phyloP scores from a whole-genome alignment of 2,888 invertebrate species.

The Mechanitis messenoides region DNA sequence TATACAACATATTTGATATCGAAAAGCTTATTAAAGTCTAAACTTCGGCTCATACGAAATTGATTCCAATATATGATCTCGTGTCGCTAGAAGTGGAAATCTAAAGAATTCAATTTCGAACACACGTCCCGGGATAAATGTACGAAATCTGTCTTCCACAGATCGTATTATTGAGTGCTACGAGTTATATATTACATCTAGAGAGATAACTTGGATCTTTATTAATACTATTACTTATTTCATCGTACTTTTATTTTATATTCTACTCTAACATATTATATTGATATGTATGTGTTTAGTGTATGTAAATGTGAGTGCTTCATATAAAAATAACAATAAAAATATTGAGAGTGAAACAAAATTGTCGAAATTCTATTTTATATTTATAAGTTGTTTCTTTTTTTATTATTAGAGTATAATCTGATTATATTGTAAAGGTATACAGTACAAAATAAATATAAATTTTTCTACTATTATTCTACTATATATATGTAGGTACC shows the following conservation, averaged over 20 bases:
- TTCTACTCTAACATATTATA: too few relatives aligned
- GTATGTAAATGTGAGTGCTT: too few relatives aligned
- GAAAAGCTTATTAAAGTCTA: background rate
- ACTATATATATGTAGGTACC: too few relatives aligned
- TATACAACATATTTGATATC: background rate
- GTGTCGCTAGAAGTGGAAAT: background rate
- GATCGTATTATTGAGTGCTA: slow-evolving; percentile 18
- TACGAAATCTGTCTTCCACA: slow-evolving; percentile 13
- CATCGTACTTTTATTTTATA: background rate
- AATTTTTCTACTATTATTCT: too few relatives aligned
- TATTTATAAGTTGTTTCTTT: too few relatives aligned
- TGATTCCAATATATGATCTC: background rate
- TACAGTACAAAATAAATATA: too few relatives aligned
- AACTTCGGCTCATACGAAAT: background rate
- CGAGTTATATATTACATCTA: slow-evolving; percentile 2
- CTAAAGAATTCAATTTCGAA: slow-evolving; percentile 7
- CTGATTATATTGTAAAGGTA: too few relatives aligned
- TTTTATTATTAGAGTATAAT: too few relatives aligned
- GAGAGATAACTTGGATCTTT: background rate
- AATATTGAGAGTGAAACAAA: too few relatives aligned
- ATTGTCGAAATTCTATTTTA: too few relatives aligned
- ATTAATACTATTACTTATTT: slow-evolving; percentile 5
- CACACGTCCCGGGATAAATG: slow-evolving; percentile 14
- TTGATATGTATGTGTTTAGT: too few relatives aligned
- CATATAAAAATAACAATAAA: too few relatives aligned